Evolutionary conservation across 2,888 invertebrate genomes (phyloP).

Genomic region (Aporophyla lueneburgensis): DNA sequence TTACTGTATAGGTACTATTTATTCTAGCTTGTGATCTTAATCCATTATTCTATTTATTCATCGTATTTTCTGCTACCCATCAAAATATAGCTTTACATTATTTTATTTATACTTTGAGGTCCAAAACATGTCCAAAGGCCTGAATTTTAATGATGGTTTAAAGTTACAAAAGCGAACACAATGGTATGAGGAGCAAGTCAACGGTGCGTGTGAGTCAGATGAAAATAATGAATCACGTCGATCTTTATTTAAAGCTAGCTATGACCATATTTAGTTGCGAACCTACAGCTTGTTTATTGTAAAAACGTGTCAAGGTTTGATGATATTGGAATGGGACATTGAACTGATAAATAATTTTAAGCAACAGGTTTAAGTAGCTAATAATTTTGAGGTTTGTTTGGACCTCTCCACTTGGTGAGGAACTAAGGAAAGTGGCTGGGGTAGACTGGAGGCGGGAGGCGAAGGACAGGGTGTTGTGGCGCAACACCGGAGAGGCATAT

Average conservation of each 20-base stretch:
- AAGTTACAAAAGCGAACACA: slow-evolving; percentile 53
- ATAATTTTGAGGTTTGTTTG: not conserved
- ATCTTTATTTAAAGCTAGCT: slow-evolving; percentile 38
- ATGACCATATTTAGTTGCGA: slow-evolving; percentile 45
- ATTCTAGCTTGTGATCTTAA: too few relatives aligned
- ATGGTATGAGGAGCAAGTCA: slow-evolving; percentile 30
- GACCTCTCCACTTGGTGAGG: too few relatives aligned
- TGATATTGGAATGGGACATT: slow-evolving; percentile 7
- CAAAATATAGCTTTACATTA: not conserved
- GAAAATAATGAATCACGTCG: slow-evolving; percentile 59
- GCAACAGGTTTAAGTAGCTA: not conserved
- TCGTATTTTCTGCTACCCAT: not conserved
- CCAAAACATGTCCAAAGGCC: slow-evolving; percentile 25
- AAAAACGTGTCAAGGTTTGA: slow-evolving; percentile 44
- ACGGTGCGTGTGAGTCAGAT: slow-evolving; percentile 58
- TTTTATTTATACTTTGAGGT: slow-evolving; percentile 11
- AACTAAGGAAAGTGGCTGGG: too few relatives aligned
- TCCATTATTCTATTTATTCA: not conserved
- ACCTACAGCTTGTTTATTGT: slow-evolving; percentile 22
- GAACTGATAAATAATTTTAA: slow-evolving; percentile 4
- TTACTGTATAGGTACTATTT: too few relatives aligned
- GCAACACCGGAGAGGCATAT: too few relatives aligned
- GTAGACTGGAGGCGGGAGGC: too few relatives aligned
- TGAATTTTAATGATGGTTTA: slow-evolving; percentile 54
- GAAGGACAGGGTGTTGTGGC: too few relatives aligned